Conservation (phyloP, 2,797 vertebrate species). For the Thalassophryne amazonica region DNA sequence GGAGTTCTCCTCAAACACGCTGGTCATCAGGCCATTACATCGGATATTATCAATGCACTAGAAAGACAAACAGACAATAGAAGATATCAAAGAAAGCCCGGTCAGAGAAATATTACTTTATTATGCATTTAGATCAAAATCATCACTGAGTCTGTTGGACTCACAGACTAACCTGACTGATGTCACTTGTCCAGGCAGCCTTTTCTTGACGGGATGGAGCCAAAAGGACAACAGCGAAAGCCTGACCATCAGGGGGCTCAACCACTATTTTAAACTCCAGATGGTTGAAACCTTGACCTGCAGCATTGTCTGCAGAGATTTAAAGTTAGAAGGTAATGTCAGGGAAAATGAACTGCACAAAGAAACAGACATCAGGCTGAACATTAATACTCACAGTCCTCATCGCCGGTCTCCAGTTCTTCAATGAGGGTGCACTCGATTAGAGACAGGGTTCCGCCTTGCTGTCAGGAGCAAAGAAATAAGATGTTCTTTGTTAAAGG, state of each 20-base stretch:
- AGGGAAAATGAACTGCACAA: no score
- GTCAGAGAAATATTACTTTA: no score
- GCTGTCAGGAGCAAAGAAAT: conserved; percentile 74
- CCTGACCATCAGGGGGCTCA: conserved; percentile 83
- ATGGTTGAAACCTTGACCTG: conserved; percentile 89
- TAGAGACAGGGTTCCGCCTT: conserved; percentile 90
- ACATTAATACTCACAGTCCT: conserved; percentile 86
- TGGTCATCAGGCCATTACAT: conserved; percentile 97
- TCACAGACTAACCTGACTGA: conserved; percentile 85
- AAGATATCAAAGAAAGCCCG: neutral
- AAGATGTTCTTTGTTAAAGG: neutral
- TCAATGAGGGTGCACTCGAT: conserved; percentile 92
- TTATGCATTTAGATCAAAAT: neutral
- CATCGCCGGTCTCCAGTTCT: conserved; percentile 86
- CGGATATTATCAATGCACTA: conserved; percentile 98
- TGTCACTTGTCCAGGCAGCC: conserved; percentile 95
- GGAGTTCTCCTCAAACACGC: conserved; percentile 97
- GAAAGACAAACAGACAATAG: conserved; percentile 5
- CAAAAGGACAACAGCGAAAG: conserved; percentile 88
- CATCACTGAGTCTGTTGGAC: neutral
- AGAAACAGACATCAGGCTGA: no score
- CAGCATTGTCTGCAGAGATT: conserved; percentile 77
- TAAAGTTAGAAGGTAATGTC: neutral
- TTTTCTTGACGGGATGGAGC: conserved; percentile 94
- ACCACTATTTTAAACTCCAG: conserved; percentile 93